Evolutionary conservation across 2,888 invertebrate genomes (phyloP), one percentile per base, ranked within the genome.

Genomic region (Ischnura elegans): DNA sequence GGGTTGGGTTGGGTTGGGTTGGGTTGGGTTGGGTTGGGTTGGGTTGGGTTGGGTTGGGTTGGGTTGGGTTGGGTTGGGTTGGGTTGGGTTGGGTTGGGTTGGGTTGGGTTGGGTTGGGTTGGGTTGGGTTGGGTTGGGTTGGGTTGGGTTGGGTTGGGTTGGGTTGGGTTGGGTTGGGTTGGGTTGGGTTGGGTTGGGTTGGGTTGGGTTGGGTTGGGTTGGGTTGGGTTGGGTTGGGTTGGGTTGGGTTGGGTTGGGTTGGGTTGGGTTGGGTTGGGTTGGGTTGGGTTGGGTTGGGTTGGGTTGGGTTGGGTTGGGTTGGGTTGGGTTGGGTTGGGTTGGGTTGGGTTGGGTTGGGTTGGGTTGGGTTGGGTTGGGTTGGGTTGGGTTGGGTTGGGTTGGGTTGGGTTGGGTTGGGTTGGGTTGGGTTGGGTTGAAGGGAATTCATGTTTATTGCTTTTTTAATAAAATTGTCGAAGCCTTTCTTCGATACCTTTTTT

Each of bases 1-100:
- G 85, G 94, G 94, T 94, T 94, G 76, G 94, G 93, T 94, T 93
- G 66, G 94, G 93, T 94, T 94, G n/a, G 94, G 94, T 94, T 94
- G 90, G 94, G 94, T 94, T 94, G 93, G 94, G 94, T 94, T 94
- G 86, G 94, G 94, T 94, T 94, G 87, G 94, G 94, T 94, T 94
- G 93, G 94, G 94, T 94, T 94, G 93, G 94, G 94, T 94, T 94
- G 87, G 94, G 94, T 94, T 94, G 93, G 94, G 94, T 94, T 94
- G 93, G 94, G 94, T 94, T 94, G 47, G 93, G 94, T 94, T 94
- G 93, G 94, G 94, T 94, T 94, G 84, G 84, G 84, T 84, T 29
- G 94, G 94, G 86, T 94, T 84, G 93, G 94, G 94, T 94, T 84
- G 94, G 94, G 94, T 94, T 46, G 93, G 94, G 94, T 94, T 66